Percentiles rank a stretch among this genome's conserved stretches.
Conservation (phyloP, 1,140 invertebrate species). For the Anadara kagoshimensis region DNA sequence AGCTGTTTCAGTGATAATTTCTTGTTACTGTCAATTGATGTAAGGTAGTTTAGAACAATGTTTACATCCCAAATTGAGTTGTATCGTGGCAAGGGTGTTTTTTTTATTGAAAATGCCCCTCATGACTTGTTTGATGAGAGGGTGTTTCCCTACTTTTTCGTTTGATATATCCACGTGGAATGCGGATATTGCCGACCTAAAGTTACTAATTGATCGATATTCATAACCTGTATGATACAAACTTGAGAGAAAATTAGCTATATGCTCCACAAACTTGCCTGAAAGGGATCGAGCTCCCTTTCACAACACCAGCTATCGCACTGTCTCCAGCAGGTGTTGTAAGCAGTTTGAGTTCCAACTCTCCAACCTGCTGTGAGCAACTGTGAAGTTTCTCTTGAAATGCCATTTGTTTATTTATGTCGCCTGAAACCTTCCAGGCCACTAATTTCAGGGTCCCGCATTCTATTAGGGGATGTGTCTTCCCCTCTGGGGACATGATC, state of each 20-base stretch:
- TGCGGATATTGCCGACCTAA: slow-evolving; percentile 36
- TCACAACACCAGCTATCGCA: slow-evolving; percentile 20
- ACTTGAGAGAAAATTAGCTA: slow-evolving; percentile 18
- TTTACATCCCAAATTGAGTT: slow-evolving; percentile 17
- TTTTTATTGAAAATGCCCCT: slow-evolving; percentile 22
- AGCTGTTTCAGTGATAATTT: neutral
- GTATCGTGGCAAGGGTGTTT: slow-evolving; percentile 23
- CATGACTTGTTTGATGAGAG: slow-evolving; percentile 15
- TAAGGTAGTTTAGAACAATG: slow-evolving; percentile 5
- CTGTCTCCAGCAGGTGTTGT: slow-evolving; percentile 24
- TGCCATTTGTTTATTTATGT: slow-evolving; percentile 1
- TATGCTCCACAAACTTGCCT: slow-evolving; percentile 1
- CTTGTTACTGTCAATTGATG: neutral
- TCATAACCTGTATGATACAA: slow-evolving; percentile 9
- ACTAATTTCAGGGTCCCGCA: neutral
- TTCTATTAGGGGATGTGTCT: neutral
- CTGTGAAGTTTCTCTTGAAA: slow-evolving; percentile 24
- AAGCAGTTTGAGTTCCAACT: slow-evolving; percentile 22
- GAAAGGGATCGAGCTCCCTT: neutral
- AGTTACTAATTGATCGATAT: slow-evolving; percentile 21
- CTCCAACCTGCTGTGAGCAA: slow-evolving; percentile 12
- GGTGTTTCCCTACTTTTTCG: slow-evolving; percentile 19
- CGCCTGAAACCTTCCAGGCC: slow-evolving; percentile 9
- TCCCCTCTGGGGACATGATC: neutral
- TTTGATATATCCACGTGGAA: slow-evolving; percentile 16